Base-by-base conservation (phyloP, 2,113 vertebrate species). In the Athene noctua region DNA sequence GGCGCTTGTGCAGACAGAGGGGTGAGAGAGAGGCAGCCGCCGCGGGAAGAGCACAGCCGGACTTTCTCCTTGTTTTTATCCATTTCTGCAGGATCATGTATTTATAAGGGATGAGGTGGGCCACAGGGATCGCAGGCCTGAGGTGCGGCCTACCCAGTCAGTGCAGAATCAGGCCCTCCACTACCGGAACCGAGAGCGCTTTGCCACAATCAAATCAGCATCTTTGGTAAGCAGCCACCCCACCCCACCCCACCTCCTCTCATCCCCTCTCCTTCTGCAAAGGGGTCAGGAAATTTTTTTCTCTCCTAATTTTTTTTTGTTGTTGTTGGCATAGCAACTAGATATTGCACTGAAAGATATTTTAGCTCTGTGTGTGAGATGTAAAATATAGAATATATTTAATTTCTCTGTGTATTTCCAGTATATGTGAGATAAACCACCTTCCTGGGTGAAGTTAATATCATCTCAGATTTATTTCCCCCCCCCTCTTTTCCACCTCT, bases 181-280 rank as follows among this genome's bases (percentile, higher is more conserved):
- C 98, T 99, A 99, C 98, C 99, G 99, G 98, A 99, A 98, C 98
- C 98, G 99, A 96, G 98, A 99, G 97, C 99, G 99, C 98, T 99
- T 99, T 97, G 99, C 99, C 97, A 99, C 99, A 97, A 99, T 99
- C 98, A 99, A 99, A 98, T 99, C 99, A 89, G 99, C 99, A 89
- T 99, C 99, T 96, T 98, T 99, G 98, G 99, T 99, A 98, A 99
- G 99, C 97, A 74, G 96, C 97, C 95, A 95, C 95, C 97, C 96
- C 97, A 94, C 95, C 97, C 96, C 97, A 94, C 93, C 97, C 78
- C 88, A 29, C 30, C 71, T 62, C 86, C 54, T 22, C 86, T 62
- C 86, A 57, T 54, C 68, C 47, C 81, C 66, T 81, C 80, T 55
- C 40, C 96, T 85, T 92, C 92, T 74, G 94, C 96, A 94, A 95